Percentiles rank a stretch among this genome's conserved stretches.
Conservation (phyloP, 2,797 vertebrate genomes). For the Brachyrhaphis roseni region DNA sequence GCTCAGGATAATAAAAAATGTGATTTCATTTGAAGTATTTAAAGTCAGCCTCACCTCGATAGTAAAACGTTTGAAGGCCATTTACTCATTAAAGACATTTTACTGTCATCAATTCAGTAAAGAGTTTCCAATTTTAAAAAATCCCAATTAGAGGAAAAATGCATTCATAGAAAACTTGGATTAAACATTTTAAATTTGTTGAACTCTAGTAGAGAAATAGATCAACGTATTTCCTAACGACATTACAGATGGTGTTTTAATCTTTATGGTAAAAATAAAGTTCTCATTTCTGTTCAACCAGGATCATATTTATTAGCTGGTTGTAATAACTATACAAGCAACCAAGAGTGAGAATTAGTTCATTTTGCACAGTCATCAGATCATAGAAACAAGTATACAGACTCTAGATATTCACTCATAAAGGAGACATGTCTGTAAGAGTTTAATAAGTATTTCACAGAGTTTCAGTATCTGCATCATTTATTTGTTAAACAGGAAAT, state of each 20-base stretch:
- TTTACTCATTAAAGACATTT: background rate
- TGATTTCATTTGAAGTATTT: background rate
- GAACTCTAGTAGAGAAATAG: background rate
- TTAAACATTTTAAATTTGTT: background rate
- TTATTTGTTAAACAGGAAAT: background rate
- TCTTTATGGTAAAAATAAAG: background rate
- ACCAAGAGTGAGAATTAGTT: background rate
- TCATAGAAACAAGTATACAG: background rate
- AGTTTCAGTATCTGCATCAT: background rate
- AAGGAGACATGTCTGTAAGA: background rate
- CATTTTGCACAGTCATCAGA: background rate
- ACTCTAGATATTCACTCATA: background rate
- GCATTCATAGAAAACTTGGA: background rate
- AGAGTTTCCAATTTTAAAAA: background rate
- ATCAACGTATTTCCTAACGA: background rate
- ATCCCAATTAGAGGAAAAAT: background rate
- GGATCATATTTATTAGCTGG: background rate
- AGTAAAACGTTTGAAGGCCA: background rate
- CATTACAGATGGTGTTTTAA: background rate
- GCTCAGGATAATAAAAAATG: background rate
- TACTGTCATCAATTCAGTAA: background rate
- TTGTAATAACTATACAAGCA: background rate
- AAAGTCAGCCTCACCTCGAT: background rate
- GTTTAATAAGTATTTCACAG: background rate
- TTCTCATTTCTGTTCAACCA: background rate